Conservation (phyloP, 2,888 invertebrate species). For the Pemphredon lugubris region DNA sequence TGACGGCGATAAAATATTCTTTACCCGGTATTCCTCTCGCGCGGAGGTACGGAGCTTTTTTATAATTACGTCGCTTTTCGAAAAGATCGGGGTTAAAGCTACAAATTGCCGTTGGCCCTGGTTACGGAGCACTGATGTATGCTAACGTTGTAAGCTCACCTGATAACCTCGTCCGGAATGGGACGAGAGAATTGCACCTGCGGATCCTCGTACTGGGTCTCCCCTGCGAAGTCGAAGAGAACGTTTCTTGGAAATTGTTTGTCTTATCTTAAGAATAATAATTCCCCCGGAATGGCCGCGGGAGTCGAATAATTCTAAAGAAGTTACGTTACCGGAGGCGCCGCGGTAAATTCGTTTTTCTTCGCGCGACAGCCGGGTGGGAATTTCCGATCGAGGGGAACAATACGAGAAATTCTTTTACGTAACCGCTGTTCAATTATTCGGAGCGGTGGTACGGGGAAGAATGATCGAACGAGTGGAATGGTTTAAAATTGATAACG, state of each 20-base stretch:
- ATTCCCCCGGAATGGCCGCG: slow-evolving; percentile 1
- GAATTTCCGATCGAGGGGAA: too few species aligned
- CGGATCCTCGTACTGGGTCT: slow-evolving; percentile 70
- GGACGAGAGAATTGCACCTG: slow-evolving; percentile 68
- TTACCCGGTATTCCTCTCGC: too few species aligned
- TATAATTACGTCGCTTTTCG: neutral
- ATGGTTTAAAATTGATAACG: too few species aligned
- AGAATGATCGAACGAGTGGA: too few species aligned
- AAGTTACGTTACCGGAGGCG: too few species aligned
- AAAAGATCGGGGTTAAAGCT: neutral
- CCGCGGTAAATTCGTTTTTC: neutral
- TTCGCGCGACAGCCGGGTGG: neutral
- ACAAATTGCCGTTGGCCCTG: neutral
- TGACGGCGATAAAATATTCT: too few species aligned
- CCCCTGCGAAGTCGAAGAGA: slow-evolving; percentile 63
- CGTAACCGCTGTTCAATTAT: too few species aligned
- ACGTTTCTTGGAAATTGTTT: slow-evolving; percentile 19
- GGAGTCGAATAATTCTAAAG: neutral
- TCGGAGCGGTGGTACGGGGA: too few species aligned
- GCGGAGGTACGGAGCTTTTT: too few species aligned
- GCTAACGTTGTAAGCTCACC: slow-evolving; percentile 60
- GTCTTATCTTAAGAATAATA: slow-evolving; percentile 18
- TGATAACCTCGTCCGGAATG: slow-evolving; percentile 72
- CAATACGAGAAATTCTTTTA: too few species aligned
- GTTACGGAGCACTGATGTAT: neutral